Percentiles rank a stretch among this genome's conserved stretches.
Conservation (phyloP, 2,797 vertebrate genomes). For the Heliangelus exortis region DNA sequence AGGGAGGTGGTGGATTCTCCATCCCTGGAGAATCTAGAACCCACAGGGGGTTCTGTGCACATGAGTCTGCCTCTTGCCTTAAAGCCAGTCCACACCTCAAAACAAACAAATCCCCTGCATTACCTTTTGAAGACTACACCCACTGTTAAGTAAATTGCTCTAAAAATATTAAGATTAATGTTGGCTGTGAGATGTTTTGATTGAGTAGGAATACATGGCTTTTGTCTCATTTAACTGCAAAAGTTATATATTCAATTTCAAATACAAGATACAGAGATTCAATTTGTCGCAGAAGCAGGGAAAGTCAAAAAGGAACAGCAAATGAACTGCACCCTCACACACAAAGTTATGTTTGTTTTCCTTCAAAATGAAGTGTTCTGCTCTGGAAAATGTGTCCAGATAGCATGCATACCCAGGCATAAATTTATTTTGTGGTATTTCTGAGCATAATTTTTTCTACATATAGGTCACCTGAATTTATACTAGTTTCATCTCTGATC, state of each 20-base stretch:
- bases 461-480: slow-evolving; percentile 12
- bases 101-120: neutral
- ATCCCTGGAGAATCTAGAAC: too few relatives aligned
- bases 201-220: neutral
- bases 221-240: neutral
- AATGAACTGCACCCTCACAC: neutral
- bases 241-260: neutral
- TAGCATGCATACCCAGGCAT: neutral
- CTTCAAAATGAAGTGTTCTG: neutral
- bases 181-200: neutral
- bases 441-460: neutral
- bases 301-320: neutral
- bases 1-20: too few relatives aligned
- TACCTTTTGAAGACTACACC: neutral
- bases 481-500: neutral
- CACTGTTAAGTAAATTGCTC: neutral
- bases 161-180: neutral
- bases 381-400: neutral
- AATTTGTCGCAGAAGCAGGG: neutral
- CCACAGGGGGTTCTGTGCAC: neutral
- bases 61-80: neutral
- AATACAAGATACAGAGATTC: neutral
- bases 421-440: neutral
- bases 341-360: neutral
- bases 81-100: neutral